Evolutionary conservation across 1,140 invertebrate species (phyloP).

Genomic region (Dolichoris vasculosae): DNA sequence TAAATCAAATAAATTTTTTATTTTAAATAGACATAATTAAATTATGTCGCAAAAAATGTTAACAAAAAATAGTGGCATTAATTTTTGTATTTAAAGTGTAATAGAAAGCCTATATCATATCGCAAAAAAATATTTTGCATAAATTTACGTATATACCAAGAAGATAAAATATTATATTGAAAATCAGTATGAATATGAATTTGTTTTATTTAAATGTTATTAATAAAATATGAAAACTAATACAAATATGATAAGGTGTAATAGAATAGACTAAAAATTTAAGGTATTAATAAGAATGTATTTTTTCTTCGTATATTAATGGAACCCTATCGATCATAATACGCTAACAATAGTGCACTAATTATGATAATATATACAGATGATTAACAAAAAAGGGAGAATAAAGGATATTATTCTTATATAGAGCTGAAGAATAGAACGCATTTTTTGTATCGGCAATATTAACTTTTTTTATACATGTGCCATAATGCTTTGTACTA

Average conservation of each 20-base stretch:
- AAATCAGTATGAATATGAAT: too few species aligned
- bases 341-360: conserved; percentile 73
- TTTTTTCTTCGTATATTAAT: conserved; percentile 69
- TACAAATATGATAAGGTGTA: not conserved
- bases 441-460: conserved; percentile 41
- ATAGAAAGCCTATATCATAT: too few species aligned
- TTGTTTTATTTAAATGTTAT: too few species aligned
- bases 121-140: too few species aligned
- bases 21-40: too few species aligned
- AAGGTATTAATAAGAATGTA: conserved; percentile 74
- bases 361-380: conserved; percentile 74
- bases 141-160: too few species aligned
- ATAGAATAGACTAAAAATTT: conserved; percentile 45
- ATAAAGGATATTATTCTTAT: conserved; percentile 54
- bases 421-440: conserved; percentile 44
- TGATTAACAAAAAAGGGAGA: conserved; percentile 68
- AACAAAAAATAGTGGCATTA: too few species aligned
- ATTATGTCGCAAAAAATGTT: too few species aligned
- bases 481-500: conserved; percentile 63
- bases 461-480: conserved; percentile 59
- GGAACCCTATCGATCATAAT: conserved; percentile 70
- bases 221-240: not conserved
- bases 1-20: too few species aligned
- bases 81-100: too few species aligned
- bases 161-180: too few species aligned